These are phyloP conservation scores for Synanthedon tipuliformis DNA, from an alignment of 2,888 invertebrate species.

Conservation along the genomic window DNA sequence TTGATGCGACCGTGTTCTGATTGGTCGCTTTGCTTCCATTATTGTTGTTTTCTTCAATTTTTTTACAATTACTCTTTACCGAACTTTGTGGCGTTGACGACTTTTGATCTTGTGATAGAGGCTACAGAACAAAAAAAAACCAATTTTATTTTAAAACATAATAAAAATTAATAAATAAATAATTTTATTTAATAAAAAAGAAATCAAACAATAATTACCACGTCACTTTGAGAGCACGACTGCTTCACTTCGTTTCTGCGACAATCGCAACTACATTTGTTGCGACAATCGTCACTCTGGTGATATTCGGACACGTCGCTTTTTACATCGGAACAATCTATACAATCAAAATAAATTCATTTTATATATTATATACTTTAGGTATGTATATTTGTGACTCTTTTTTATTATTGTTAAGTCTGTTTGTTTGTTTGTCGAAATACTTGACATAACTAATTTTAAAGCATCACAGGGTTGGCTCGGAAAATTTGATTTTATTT, in stretches of 20 bases:
- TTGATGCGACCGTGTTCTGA: slow-evolving; percentile 8
- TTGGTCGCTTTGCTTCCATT: slow-evolving; percentile 12
- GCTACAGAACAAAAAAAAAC: too few relatives aligned
- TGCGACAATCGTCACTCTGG: slow-evolving; percentile 25
- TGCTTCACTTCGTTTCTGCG: slow-evolving; percentile 21
- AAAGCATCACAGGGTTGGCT: too few relatives aligned
- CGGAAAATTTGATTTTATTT: too few relatives aligned
- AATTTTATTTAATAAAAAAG: too few relatives aligned
- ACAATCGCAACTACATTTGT: slow-evolving; percentile 41
- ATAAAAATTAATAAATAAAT: too few relatives aligned
- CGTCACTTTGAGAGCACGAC: slow-evolving; percentile 14
- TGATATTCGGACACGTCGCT: slow-evolving; percentile 32
- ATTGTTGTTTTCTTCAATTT: background rate
- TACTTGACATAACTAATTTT: too few relatives aligned
- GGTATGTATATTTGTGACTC: too few relatives aligned
- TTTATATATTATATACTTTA: too few relatives aligned
- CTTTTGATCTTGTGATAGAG: background rate
- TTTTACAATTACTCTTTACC: background rate
- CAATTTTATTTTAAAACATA: too few relatives aligned
- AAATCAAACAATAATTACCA: slow-evolving; percentile 15
- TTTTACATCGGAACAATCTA: background rate
- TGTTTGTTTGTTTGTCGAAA: too few relatives aligned
- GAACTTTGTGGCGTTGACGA: background rate
- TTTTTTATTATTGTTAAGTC: too few relatives aligned
- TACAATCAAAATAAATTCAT: background rate